phyloP scores from a whole-genome alignment of 2,888 invertebrate genomes.

The Drosophila atroscutellata region DNA sequence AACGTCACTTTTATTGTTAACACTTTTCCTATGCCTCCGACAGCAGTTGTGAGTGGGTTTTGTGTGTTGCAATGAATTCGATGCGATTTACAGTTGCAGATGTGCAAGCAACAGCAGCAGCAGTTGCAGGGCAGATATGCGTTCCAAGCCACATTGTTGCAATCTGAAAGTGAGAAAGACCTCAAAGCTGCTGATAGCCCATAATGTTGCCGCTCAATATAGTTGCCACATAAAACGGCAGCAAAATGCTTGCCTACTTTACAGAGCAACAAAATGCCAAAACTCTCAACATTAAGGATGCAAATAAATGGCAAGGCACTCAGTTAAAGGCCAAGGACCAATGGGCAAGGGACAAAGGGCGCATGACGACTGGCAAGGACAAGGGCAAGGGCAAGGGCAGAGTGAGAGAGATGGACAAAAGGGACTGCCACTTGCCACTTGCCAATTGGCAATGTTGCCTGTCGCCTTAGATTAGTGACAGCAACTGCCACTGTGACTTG shows the following conservation, averaged over 20 bases:
- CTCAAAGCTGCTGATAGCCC: background rate
- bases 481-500: conserved; percentile 62
- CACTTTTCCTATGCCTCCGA: conserved; percentile 30
- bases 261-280: conserved; percentile 30
- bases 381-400: conserved; percentile 9
- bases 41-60: background rate
- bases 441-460: conserved; percentile 17
- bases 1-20: conserved; percentile 48
- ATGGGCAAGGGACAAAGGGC: background rate
- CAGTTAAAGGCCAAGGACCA: conserved; percentile 3
- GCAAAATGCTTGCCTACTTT: conserved; percentile 30
- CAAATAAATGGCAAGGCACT: background rate
- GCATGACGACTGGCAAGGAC: background rate
- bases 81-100: conserved; percentile 46
- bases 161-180: conserved; percentile 4
- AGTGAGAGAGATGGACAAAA: background rate
- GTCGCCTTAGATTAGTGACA: conserved; percentile 9
- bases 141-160: conserved; percentile 42
- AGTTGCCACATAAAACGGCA: conserved; percentile 9
- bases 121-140: background rate
- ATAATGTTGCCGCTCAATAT: conserved; percentile 8
- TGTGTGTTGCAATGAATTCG: conserved; percentile 14
- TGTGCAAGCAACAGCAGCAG: background rate
- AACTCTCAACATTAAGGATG: conserved; percentile 5
- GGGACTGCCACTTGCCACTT: background rate